phyloP scores from a whole-genome alignment of 2,797 vertebrate species.

The Girardinus metallicus region DNA sequence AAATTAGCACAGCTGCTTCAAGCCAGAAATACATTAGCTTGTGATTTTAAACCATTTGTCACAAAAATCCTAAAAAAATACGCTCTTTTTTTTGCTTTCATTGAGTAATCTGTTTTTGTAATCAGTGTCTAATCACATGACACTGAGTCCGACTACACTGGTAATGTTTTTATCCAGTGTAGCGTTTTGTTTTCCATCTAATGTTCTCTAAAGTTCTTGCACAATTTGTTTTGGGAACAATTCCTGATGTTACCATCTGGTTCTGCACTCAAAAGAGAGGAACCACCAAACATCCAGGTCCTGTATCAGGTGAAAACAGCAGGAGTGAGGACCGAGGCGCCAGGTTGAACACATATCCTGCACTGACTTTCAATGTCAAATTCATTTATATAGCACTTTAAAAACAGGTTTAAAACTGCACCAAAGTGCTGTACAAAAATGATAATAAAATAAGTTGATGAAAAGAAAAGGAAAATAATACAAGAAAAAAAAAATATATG shows the following conservation, averaged over 20 bases:
- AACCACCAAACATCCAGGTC: not conserved
- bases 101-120: not conserved
- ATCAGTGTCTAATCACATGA: not conserved
- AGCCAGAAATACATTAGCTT: not conserved
- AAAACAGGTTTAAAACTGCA: too few species aligned
- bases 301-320: not conserved
- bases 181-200: not conserved
- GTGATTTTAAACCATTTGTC: not conserved
- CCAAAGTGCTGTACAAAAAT: too few species aligned
- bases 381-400: too few species aligned
- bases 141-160: too few species aligned
- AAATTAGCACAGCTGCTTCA: not conserved
- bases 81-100: not conserved
- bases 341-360: not conserved
- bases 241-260: not conserved
- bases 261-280: not conserved
- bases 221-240: not conserved
- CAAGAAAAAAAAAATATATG: too few species aligned
- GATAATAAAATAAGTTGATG: too few species aligned
- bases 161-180: not conserved
- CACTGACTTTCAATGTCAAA: not conserved
- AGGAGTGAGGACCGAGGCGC: too few species aligned
- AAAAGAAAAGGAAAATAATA: too few species aligned
- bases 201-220: not conserved
- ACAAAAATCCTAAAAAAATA: not conserved